Evolutionary conservation across 2,113 vertebrate species (phyloP), one percentile per base, ranked within the genome.

Genomic region (Equus quagga): DNA sequence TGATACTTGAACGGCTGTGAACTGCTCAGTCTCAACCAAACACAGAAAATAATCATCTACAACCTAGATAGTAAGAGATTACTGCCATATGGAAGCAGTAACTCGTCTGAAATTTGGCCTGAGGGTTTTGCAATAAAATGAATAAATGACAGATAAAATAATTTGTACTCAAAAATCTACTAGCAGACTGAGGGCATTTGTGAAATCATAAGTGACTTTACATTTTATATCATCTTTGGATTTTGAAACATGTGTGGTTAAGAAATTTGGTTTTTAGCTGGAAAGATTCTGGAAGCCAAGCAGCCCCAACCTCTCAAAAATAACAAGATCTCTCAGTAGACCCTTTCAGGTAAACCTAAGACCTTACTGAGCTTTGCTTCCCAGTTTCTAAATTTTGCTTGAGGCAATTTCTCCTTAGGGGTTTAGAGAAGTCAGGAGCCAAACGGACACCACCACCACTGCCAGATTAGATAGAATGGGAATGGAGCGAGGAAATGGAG

Each of bases 21-120:
- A 56, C 87, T 80, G 83, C 93, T 97, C 87, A 90, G 84, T 94
- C 89, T 70, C 84, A 94, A 97, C 11, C 76, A 69, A 96, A 97
- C 44, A 96, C 33, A 54, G 72, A 23, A 28, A 93, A 96, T 49
- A 54, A 81, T 31, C 60, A 78, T 80, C 54, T 41, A 9, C 3
- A 91, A 83, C 1, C 26, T 41, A 64, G 89, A 87, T 41, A 78
- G 83, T 56, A 80, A 67, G 92, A 93, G 41, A 73, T 33, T 33
- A 33, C 73, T 51, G 60, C 49, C n/a, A 67, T 72, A 60, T 5
- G 49, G 94, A 96, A 89, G 0, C 21, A 96, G 93, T 54, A 79
- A 89, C 41, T 73, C 0, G 81, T 89, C 67, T 62, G 72, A 89
- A 89, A 96, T 86, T 72, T 93, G 79, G 41, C 83, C 96, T 56